phyloP scores from a whole-genome alignment of 2,113 vertebrate genomes.

The Podilymbus podiceps region DNA sequence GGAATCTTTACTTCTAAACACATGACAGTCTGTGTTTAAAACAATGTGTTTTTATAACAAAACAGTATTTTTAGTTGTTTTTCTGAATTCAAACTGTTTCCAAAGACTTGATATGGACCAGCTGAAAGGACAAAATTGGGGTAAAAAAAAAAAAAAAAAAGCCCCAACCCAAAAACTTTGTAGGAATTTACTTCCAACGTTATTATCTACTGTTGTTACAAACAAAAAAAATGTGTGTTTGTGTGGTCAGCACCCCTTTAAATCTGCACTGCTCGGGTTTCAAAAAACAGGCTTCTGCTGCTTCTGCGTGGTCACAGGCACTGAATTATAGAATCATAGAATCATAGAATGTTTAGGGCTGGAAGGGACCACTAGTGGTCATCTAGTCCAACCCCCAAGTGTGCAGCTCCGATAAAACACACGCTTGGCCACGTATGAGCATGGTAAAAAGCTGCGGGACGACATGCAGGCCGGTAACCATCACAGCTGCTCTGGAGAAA shows the following conservation, averaged over 20 bases:
- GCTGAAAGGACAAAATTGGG: not conserved
- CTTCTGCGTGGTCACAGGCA: not conserved
- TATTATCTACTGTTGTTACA: not conserved
- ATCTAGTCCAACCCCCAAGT: too few relatives aligned
- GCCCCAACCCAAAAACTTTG: accelerated
- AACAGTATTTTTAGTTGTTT: not conserved
- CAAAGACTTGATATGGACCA: not conserved
- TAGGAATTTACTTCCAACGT: not conserved
- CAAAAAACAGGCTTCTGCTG: not conserved
- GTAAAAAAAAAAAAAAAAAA: not conserved
- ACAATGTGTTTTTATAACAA: not conserved
- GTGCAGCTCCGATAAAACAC: not conserved
- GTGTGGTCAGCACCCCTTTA: not conserved
- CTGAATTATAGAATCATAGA: too few relatives aligned
- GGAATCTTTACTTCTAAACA: not conserved
- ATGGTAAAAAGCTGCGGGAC: not conserved
- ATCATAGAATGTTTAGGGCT: too few relatives aligned
- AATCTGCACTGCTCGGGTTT: not conserved
- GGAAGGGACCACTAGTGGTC: too few relatives aligned
- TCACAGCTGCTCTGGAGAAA: not conserved
- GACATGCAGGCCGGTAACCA: not conserved
- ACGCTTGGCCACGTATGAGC: not conserved
- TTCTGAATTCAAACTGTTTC: not conserved
- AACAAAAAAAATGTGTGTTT: not conserved
- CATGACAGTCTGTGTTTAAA: not conserved